These are phyloP conservation scores for Rapana venosa DNA, from an alignment of 2,888 invertebrate genomes.

Conservation along the genomic window DNA sequence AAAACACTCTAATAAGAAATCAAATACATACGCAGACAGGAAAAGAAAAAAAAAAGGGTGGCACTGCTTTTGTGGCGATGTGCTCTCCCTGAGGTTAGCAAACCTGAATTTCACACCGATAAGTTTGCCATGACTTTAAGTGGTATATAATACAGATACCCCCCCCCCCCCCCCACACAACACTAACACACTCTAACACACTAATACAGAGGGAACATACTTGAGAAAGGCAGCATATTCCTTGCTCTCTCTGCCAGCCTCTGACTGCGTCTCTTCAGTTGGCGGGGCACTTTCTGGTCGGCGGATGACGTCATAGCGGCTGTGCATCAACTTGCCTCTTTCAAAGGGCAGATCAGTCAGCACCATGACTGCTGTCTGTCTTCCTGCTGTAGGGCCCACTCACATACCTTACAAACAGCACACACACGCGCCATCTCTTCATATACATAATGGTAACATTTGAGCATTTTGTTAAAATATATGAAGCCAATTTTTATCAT, in stretches of 20 bases:
- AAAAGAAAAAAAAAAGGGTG: too few species aligned
- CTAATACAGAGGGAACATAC: conserved; percentile 54
- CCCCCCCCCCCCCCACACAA: background rate
- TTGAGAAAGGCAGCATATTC: conserved; percentile 75
- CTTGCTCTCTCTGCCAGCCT: conserved; percentile 59
- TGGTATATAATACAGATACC: conserved; percentile 15
- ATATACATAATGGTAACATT: conserved; percentile 4
- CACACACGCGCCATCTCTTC: background rate
- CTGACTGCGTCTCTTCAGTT: conserved; percentile 47
- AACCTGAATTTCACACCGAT: too few species aligned
- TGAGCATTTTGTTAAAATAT: too few species aligned
- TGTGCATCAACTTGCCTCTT: conserved; percentile 63
- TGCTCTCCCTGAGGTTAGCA: too few species aligned
- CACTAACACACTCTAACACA: conserved; percentile 5
- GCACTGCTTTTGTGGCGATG: too few species aligned
- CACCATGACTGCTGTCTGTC: conserved; percentile 59
- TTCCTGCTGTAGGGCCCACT: background rate
- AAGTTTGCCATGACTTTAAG: too few species aligned
- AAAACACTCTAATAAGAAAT: too few species aligned
- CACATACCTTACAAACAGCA: background rate
- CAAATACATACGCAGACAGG: too few species aligned
- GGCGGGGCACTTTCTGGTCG: conserved; percentile 67
- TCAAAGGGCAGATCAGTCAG: conserved; percentile 71
- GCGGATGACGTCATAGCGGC: conserved; percentile 64
- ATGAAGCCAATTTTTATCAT: too few species aligned